Evolutionary conservation across 2,888 invertebrate species (phyloP).

Genomic region (Anticlea derivata): DNA sequence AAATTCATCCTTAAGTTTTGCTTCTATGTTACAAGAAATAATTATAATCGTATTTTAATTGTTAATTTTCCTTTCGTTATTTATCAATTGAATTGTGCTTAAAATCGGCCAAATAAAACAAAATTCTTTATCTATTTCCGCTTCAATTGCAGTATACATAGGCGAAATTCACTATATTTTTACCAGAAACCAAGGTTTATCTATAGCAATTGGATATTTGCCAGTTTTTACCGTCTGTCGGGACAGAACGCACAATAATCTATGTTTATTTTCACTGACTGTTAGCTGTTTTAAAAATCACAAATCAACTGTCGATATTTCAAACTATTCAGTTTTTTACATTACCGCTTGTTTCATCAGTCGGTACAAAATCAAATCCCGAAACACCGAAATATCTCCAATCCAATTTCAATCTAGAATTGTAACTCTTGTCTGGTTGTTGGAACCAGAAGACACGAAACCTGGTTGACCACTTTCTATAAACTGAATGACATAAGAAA

Average conservation of each 20-base stretch:
- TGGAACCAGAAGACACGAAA: no score
- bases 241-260: constrained; percentile 55
- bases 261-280: constrained; percentile 56
- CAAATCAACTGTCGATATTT: constrained; percentile 43
- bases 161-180: constrained; percentile 30
- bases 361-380: no score
- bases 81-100: no score
- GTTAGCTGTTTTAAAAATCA: constrained; percentile 48
- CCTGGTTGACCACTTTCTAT: no score
- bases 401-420: background rate
- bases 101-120: no score
- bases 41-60: no score
- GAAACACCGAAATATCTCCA: no score
- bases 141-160: constrained; percentile 27
- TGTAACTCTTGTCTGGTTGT: no score
- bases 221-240: constrained; percentile 61
- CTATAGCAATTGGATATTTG: constrained; percentile 53
- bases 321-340: constrained; percentile 31
- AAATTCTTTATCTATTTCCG: constrained; percentile 25
- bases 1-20: no score
- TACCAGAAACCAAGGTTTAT: constrained; percentile 61
- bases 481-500: no score
- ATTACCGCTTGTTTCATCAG: constrained; percentile 5
- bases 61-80: no score
- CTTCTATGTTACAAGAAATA: no score